phyloP scores from a whole-genome alignment of 2,113 vertebrate genomes.

The Polypterus senegalus region DNA sequence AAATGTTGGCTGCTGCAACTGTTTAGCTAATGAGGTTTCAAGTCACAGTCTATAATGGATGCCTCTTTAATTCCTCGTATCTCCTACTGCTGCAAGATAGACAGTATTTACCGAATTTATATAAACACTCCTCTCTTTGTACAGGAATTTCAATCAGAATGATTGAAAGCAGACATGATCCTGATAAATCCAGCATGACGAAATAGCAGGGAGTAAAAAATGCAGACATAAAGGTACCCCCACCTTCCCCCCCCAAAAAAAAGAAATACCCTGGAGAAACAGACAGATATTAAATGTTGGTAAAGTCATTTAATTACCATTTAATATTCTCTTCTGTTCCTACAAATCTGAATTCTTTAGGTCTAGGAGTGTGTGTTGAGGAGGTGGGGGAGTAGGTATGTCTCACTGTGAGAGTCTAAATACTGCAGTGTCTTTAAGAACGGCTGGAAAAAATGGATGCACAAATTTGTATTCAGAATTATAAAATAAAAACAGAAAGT shows the following conservation, averaged over 20 bases:
- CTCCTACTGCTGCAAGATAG: slow-evolving; percentile 10
- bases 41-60: slow-evolving; percentile 22
- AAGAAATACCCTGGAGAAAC: slow-evolving; percentile 6
- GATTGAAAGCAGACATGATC: slow-evolving; percentile 1
- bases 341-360: slow-evolving; percentile 1
- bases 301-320: slow-evolving; percentile 14
- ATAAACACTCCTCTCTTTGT: slow-evolving; percentile 5
- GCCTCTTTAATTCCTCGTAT: slow-evolving; percentile 20
- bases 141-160: background rate
- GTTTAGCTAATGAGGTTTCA: slow-evolving; percentile 36
- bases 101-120: slow-evolving; percentile 14
- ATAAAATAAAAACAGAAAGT: slow-evolving; percentile 41
- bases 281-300: background rate
- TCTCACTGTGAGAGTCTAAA: background rate
- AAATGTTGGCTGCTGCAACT: slow-evolving; percentile 41
- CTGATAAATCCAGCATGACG: slow-evolving; percentile 2
- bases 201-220: slow-evolving; percentile 3
- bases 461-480: slow-evolving; percentile 23
- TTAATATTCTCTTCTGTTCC: slow-evolving; percentile 10
- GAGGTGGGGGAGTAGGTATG: too few relatives aligned
- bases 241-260: too few relatives aligned
- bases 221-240: background rate
- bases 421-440: background rate
- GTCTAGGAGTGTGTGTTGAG: background rate
- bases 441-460: background rate